Evolutionary conservation across 2,888 invertebrate species (phyloP).

Genomic region (Stegana nigrithorax): DNA sequence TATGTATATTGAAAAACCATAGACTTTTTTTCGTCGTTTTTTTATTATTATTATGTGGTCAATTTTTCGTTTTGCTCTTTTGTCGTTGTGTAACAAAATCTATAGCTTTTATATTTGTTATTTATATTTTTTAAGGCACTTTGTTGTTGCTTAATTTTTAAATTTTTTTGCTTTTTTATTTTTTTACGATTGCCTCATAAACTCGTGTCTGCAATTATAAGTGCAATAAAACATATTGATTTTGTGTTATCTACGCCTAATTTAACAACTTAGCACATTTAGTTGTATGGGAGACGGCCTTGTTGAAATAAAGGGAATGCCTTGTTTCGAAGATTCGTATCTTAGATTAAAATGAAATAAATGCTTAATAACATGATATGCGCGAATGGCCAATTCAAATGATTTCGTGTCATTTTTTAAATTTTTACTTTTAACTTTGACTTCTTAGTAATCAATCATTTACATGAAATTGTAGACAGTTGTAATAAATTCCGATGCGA

Average conservation of each 20-base stretch:
- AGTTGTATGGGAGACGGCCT: neutral
- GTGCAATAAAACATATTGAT: constrained; percentile 3
- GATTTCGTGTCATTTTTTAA: too few relatives aligned
- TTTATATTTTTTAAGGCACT: neutral
- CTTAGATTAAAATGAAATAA: too few relatives aligned
- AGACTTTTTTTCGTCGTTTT: neutral
- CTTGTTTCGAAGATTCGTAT: too few relatives aligned
- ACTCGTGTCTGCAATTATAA: constrained; percentile 7
- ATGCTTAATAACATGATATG: too few relatives aligned
- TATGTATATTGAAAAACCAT: neutral
- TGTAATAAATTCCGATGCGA: too few relatives aligned
- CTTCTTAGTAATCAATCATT: too few relatives aligned
- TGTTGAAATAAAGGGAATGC: neutral
- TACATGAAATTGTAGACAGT: too few relatives aligned
- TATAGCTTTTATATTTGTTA: too few relatives aligned
- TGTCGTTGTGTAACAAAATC: too few relatives aligned
- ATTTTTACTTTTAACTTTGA: too few relatives aligned
- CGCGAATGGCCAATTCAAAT: too few relatives aligned
- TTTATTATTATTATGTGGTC: neutral
- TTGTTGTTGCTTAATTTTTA: neutral
- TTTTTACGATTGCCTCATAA: neutral
- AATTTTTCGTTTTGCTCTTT: constrained; percentile 6
- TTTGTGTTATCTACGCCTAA: neutral
- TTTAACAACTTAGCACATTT: neutral
- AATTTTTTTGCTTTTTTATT: neutral